Evolutionary conservation across 2,113 vertebrate species (phyloP), one percentile per base, ranked within the genome.

Genomic region (Acinonyx jubatus): DNA sequence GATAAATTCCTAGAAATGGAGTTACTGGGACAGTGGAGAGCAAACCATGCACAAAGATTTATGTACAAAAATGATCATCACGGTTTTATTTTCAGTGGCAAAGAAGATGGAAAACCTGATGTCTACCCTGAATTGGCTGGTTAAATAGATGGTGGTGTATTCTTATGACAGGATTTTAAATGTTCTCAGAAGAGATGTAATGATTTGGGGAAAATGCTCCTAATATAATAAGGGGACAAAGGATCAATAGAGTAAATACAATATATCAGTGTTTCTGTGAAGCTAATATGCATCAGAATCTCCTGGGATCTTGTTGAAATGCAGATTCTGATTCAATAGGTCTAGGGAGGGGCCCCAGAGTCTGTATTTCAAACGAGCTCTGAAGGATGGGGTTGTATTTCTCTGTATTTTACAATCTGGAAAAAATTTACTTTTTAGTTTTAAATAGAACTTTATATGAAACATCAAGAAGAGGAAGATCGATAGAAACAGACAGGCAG

Each of bases 361-460:
- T 52, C 33, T 79, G 19, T 25, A 63, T 89, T 95, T 69, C 80
- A 95, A 96, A 81, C 16, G 82, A 76, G 66, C 21, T 93, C 79
- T 61, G 48, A 82, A 29, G 21, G 21, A 90, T 57, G 14, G 38
- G 41, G 88, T 41, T 92, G 2, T 84, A 50, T 61, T 97, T 96
- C 48, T 86, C 36, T 83, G 29, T 68, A 86, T 91, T 91, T 94
- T 79, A 81, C 2, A 85, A 79, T 68, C 66, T 45, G 95, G 16
- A 45, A 94, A 95, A 86, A 88, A 90, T 15, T 1, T 36, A n/a
- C 81, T 29, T 89, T 94, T 81, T 95, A 76, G 38, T 84, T 95
- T 90, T 92, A 96, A 97, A 84, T 94, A 73, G 93, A 96, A 79
- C 7, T 97, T 89, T 57, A 69, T 27, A 71, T 66, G 69, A 98